A percentile compares a stretch with the other conserved stretches of the same genome.
Evolutionary conservation across 1,140 invertebrate genomes (phyloP).

Genomic region (Drosophila kurseongensis): DNA sequence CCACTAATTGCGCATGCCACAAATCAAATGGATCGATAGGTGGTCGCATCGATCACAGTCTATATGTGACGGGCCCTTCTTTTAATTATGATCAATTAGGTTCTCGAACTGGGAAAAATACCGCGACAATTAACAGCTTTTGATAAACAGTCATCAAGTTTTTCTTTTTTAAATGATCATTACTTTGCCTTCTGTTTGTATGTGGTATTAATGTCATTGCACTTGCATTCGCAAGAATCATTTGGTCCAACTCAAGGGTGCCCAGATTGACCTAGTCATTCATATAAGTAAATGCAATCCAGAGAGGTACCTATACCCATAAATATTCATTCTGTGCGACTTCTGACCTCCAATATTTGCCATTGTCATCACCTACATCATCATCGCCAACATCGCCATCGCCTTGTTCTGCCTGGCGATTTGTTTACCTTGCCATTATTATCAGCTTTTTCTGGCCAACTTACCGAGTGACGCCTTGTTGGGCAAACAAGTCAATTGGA

Average conservation of each 20-base stretch:
- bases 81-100: conserved; percentile 34
- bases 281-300: conserved; percentile 13
- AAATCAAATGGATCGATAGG: conserved; percentile 18
- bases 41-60: conserved; percentile 17
- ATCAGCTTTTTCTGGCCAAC: conserved; percentile 46
- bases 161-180: conserved; percentile 16
- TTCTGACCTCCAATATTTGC: conserved; percentile 75
- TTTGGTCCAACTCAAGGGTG: conserved; percentile 66
- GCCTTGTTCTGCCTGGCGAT: conserved; percentile 48
- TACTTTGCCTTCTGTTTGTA: conserved; percentile 19
- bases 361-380: conserved; percentile 55
- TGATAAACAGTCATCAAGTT: conserved; percentile 10
- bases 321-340: conserved; percentile 39
- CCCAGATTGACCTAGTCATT: conserved; percentile 62
- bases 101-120: conserved; percentile 9
- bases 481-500: conserved; percentile 60
- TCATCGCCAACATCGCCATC: conserved; percentile 26
- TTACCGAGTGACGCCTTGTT: conserved; percentile 49
- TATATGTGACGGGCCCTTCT: conserved; percentile 24
- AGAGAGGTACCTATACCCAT: not conserved
- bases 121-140: conserved; percentile 25
- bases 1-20: conserved; percentile 37
- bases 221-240: conserved; percentile 48
- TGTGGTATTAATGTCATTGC: conserved; percentile 36
- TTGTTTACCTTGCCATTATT: conserved; percentile 74